Evolutionary conservation across 2,888 invertebrate genomes (phyloP).

Genomic region (Chelonus formosanus): DNA sequence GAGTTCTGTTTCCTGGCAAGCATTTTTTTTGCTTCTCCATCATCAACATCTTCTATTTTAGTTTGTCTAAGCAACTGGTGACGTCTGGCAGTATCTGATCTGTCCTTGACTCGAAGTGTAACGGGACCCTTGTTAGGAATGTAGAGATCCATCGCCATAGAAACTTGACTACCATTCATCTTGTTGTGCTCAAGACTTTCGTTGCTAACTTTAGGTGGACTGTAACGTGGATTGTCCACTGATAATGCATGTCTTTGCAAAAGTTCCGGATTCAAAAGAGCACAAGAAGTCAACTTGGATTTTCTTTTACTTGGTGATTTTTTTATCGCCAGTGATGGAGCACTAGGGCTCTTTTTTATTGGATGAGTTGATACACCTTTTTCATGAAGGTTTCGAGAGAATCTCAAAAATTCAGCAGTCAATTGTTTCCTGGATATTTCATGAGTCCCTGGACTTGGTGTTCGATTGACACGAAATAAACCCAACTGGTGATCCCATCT

Average conservation of each 20-base stretch:
- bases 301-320: slow-evolving; percentile 55
- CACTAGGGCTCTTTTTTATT: slow-evolving; percentile 70
- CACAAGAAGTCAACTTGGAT: slow-evolving; percentile 66
- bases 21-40: slow-evolving; percentile 50
- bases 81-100: slow-evolving; percentile 75
- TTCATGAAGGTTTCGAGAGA: slow-evolving; percentile 58
- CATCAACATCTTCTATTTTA: slow-evolving; percentile 77
- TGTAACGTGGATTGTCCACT: slow-evolving; percentile 77
- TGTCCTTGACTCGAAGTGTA: slow-evolving; percentile 71
- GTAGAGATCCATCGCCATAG: slow-evolving; percentile 81
- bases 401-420: slow-evolving; percentile 61
- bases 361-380: slow-evolving; percentile 52
- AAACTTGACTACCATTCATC: slow-evolving; percentile 73
- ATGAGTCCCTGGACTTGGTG: slow-evolving; percentile 67
- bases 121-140: slow-evolving; percentile 72
- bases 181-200: slow-evolving; percentile 68
- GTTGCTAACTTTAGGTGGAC: slow-evolving; percentile 52
- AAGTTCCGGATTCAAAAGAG: slow-evolving; percentile 71
- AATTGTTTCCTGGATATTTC: slow-evolving; percentile 56
- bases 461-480: slow-evolving; percentile 68
- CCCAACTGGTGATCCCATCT: slow-evolving; percentile 76
- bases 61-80: slow-evolving; percentile 81
- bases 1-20: slow-evolving; percentile 30
- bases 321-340: slow-evolving; percentile 68
- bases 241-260: slow-evolving; percentile 83